Percentiles rank a stretch among this genome's conserved stretches.
Evolutionary conservation across 2,113 vertebrate genomes (phyloP).

Genomic region (Arizona elegans): DNA sequence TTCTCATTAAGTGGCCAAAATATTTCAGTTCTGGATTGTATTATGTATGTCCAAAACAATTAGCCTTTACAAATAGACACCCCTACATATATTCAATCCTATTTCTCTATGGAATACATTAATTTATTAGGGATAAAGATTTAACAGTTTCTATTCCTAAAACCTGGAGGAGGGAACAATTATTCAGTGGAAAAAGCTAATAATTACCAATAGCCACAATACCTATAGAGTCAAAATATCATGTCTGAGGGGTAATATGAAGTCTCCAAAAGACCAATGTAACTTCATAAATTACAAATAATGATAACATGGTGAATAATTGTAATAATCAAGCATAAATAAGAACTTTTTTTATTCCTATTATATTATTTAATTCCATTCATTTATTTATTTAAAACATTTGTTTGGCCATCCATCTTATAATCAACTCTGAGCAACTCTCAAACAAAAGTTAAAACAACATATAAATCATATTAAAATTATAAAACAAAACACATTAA

Average conservation of each 20-base stretch:
- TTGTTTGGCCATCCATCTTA: too few relatives aligned
- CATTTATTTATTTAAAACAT: too few relatives aligned
- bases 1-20: too few relatives aligned
- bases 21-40: neutral
- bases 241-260: too few relatives aligned
- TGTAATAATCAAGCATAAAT: too few relatives aligned
- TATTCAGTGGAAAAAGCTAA: neutral
- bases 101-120: neutral
- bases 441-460: too few relatives aligned
- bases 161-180: neutral
- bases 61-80: neutral
- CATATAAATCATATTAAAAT: too few relatives aligned
- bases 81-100: neutral
- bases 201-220: neutral
- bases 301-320: neutral
- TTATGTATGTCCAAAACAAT: neutral
- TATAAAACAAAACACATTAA: too few relatives aligned
- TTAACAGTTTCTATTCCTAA: neutral
- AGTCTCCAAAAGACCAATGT: neutral
- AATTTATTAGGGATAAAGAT: neutral
- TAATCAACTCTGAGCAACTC: too few relatives aligned
- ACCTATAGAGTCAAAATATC: neutral
- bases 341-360: neutral
- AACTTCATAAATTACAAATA: neutral
- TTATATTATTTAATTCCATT: neutral